Percentiles rank a stretch among this genome's conserved stretches.
Conservation (phyloP, 2,797 vertebrate genomes). For the Petrocephalus schoutedeni region DNA sequence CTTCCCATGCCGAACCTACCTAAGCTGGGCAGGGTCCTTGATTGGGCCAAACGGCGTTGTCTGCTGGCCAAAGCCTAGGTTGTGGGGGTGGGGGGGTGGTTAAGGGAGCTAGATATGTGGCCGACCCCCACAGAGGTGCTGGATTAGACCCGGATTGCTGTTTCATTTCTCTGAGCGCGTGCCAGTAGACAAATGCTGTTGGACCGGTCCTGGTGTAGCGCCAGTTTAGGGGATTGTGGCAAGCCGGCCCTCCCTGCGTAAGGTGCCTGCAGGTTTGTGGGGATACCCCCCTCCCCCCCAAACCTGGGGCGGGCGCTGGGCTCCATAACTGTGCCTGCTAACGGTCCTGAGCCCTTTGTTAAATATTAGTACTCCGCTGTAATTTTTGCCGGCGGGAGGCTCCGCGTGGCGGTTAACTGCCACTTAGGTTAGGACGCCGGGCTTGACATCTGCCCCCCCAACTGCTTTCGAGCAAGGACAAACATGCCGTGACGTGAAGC, state of each 20-base stretch:
- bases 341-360: background rate
- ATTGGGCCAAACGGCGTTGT: background rate
- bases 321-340: background rate
- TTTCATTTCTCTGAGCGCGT: background rate
- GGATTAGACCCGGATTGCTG: background rate
- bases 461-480: background rate
- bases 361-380: background rate
- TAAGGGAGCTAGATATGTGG: background rate
- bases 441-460: background rate
- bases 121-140: background rate
- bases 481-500: background rate
- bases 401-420: background rate
- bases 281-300: background rate
- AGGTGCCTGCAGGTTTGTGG: background rate
- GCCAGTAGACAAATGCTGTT: background rate
- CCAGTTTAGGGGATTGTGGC: background rate
- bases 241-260: background rate
- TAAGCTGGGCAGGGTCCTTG: background rate
- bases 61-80: background rate
- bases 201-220: background rate
- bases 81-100: background rate
- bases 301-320: background rate
- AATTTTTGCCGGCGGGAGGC: background rate
- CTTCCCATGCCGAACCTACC: background rate
- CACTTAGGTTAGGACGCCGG: background rate